Evolutionary conservation across 1,140 invertebrate genomes (phyloP).

Genomic region (Saccostrea echinata): DNA sequence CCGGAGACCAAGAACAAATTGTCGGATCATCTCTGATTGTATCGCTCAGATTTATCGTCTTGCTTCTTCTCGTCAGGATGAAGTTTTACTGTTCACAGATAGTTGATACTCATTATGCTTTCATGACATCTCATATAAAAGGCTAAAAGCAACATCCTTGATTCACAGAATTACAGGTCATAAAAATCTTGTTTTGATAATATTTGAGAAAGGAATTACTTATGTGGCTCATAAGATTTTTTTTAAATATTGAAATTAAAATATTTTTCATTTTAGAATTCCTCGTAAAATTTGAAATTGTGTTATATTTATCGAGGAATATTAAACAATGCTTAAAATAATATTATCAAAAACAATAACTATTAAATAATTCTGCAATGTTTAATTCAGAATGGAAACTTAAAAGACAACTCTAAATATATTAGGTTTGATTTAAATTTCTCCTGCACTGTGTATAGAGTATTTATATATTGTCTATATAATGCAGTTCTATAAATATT

Average conservation of each 20-base stretch:
- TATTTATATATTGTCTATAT: too few species aligned
- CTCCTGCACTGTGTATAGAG: too few species aligned
- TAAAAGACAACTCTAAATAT: too few species aligned
- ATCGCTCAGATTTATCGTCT: constrained; percentile 51
- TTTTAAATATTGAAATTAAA: background rate
- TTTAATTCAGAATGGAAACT: too few species aligned
- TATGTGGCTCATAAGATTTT: background rate
- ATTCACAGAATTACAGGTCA: constrained; percentile 28
- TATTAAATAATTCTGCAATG: too few species aligned
- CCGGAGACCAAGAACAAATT: constrained; percentile 31
- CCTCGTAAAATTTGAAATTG: background rate
- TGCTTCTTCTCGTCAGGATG: constrained; percentile 23
- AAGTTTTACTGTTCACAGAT: constrained; percentile 46
- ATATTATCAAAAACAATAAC: too few species aligned
- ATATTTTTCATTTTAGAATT: background rate
- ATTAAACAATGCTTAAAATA: too few species aligned
- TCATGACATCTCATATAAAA: constrained; percentile 46
- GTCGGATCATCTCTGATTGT: constrained; percentile 35
- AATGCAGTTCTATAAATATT: too few species aligned
- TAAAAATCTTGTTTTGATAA: constrained; percentile 8
- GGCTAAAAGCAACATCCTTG: background rate
- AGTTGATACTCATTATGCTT: constrained; percentile 54
- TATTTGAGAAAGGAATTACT: constrained; percentile 12
- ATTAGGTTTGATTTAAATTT: too few species aligned
- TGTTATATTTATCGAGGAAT: too few species aligned